Evolutionary conservation across 1,140 invertebrate species (phyloP).

Genomic region (Caenorhabditis latens): DNA sequence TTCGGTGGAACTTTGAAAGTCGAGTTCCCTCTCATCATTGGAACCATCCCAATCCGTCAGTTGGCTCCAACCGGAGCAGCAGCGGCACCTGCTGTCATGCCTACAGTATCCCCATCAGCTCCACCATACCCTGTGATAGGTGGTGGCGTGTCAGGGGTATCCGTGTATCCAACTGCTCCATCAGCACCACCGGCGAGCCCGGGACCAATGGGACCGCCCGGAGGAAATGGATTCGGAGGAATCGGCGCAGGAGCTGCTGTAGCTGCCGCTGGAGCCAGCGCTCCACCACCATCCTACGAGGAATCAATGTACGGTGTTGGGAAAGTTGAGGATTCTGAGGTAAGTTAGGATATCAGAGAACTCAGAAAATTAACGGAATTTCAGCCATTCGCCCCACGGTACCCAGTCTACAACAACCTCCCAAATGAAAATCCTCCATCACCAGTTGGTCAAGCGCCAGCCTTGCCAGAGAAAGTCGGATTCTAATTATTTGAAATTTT

Average conservation of each 20-base stretch:
- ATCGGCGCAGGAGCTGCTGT: not conserved
- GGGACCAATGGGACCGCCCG: not conserved
- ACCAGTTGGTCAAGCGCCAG: not conserved
- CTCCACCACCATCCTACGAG: conserved; percentile 14
- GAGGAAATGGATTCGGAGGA: not conserved
- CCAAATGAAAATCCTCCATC: not conserved
- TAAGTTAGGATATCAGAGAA: not conserved
- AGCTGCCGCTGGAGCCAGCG: not conserved
- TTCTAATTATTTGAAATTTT: not conserved
- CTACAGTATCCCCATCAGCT: not conserved
- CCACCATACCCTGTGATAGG: conserved; percentile 16
- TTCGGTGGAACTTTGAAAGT: conserved; percentile 11
- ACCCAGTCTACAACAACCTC: conserved; percentile 38
- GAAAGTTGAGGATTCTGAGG: conserved; percentile 15
- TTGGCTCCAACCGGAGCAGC: not conserved
- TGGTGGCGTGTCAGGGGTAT: not conserved
- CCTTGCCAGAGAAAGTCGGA: not conserved
- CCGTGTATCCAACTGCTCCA: conserved; percentile 27
- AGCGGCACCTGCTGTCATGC: not conserved
- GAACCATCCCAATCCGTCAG: conserved; percentile 28
- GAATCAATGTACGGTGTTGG: conserved; percentile 16
- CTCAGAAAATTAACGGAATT: not conserved
- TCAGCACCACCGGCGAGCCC: not conserved
- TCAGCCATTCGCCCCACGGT: conserved; percentile 2
- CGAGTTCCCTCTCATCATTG: conserved; percentile 32